Evolutionary conservation across 2,888 invertebrate species (phyloP), one percentile per base, ranked within the genome.

Genomic region (Tenthredo mesomela): DNA sequence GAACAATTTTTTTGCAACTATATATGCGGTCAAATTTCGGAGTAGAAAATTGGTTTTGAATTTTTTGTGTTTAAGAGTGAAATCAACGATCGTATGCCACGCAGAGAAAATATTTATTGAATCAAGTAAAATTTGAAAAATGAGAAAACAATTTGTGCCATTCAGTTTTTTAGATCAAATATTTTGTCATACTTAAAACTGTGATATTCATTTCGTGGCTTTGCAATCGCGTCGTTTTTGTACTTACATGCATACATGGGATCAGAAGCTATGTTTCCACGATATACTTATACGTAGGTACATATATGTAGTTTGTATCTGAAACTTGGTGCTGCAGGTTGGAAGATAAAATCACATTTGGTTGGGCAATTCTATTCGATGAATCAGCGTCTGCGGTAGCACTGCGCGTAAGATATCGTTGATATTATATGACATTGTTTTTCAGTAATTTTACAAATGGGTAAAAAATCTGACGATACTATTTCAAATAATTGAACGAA

Each of bases 371-470:
- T 29, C 67, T 67, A 15, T 33, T 33, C 18, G 67, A 33, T 67
- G 67, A 67, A 67, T 67, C 67, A 67, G 29, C 29, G 67, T 67
- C 67, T 33, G 67, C 67, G 33, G 33, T 67, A 67, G 33, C n/a
- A n/a, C 29, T 25, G 1, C 25, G 15, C 15, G 67, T 18, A 18
- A 67, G 29, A 67, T 67, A 29, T 33, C 33, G 15, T 67, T 18
- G 67, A 15, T 67, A 67, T 67, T 25, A 33, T 67, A 67, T 25
- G 25, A 29, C 67, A 33, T 29, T 67, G 29, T 67, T 67, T 67
- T 33, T 67, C 29, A 18, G 15, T 67, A 25, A 10, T 25, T 25
- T 12, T 7, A 25, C 61, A 61, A 61, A 61, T 61, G 10, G 25
- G 25, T 12, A 12, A 25, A 25, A 61, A 61, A 61, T 61, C 21